phyloP scores from a whole-genome alignment of 2,113 vertebrate genomes.

The Lutjanus erythropterus region DNA sequence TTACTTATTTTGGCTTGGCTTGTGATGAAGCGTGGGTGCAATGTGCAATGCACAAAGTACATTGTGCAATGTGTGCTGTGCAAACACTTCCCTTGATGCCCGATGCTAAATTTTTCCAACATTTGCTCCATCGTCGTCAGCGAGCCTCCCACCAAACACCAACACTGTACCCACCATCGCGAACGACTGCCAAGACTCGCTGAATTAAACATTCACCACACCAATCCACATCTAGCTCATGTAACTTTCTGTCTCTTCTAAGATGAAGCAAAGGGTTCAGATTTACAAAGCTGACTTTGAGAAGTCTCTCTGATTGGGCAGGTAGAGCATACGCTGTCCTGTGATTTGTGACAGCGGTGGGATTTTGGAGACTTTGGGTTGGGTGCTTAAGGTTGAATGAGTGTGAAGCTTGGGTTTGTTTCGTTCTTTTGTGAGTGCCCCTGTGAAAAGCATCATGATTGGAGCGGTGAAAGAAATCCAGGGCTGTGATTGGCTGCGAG shows the following conservation, averaged over 20 bases:
- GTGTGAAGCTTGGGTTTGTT: constrained; percentile 37
- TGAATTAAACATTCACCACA: constrained; percentile 51
- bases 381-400: constrained; percentile 34
- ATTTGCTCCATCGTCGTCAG: constrained; percentile 49
- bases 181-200: constrained; percentile 42
- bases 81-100: constrained; percentile 62
- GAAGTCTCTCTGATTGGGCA: constrained; percentile 46
- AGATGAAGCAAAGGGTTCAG: constrained; percentile 36
- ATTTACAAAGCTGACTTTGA: constrained; percentile 35
- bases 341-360: constrained; percentile 29
- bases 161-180: constrained; percentile 45
- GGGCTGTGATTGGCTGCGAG: constrained; percentile 74
- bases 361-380: constrained; percentile 38
- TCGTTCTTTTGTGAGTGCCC: constrained; percentile 37
- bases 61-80: constrained; percentile 51
- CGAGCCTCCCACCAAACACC: constrained; percentile 69
- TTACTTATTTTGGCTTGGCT: constrained; percentile 69
- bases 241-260: constrained; percentile 31
- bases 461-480: constrained; percentile 71
- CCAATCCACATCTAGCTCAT: constrained; percentile 21
- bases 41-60: constrained; percentile 60
- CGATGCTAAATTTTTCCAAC: constrained; percentile 46
- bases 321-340: constrained; percentile 1
- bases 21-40: constrained; percentile 78
- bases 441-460: constrained; percentile 65